A percentile compares a stretch with the other conserved stretches of the same genome.
Evolutionary conservation across 2,113 vertebrate species (phyloP).

Genomic region (Odontesthes bonariensis): DNA sequence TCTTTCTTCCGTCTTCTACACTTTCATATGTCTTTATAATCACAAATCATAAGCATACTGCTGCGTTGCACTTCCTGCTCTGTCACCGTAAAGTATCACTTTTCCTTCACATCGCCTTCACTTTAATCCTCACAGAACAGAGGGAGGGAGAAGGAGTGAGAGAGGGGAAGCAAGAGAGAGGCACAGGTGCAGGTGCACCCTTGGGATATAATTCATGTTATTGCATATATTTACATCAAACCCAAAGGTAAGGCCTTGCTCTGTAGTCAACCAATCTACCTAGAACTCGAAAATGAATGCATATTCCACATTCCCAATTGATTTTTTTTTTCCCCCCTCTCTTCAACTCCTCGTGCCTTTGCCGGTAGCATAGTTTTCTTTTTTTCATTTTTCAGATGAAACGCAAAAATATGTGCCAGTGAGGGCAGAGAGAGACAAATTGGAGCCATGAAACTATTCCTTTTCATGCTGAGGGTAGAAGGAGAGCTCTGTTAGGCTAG

Average conservation of each 20-base stretch:
- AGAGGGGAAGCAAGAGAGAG: not conserved
- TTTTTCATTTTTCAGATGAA: constrained; percentile 47
- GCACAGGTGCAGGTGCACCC: constrained; percentile 7
- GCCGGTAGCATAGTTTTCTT: constrained; percentile 43
- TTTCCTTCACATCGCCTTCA: constrained; percentile 30
- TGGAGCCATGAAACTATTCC: constrained; percentile 67
- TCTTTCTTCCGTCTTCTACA: no score
- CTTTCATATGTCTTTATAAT: constrained; percentile 50
- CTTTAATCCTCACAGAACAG: constrained; percentile 54
- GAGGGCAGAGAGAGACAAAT: constrained; percentile 71
- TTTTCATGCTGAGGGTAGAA: constrained; percentile 73
- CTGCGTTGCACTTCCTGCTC: constrained; percentile 45
- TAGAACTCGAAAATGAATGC: constrained; percentile 43
- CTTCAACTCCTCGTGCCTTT: constrained; percentile 30
- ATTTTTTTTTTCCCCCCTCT: constrained; percentile 16
- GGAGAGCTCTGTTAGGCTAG: constrained; percentile 69
- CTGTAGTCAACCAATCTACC: constrained; percentile 27
- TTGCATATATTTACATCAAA: constrained; percentile 63
- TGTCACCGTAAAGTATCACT: constrained; percentile 47
- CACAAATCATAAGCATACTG: constrained; percentile 58
- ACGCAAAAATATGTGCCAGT: constrained; percentile 58
- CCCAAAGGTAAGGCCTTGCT: constrained; percentile 15
- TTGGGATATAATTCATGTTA: constrained; percentile 52
- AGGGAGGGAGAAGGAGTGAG: constrained; percentile 17
- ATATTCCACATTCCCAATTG: constrained; percentile 43